Evolutionary conservation across 2,797 vertebrate genomes (phyloP).

Genomic region (Melopsittacus undulatus): DNA sequence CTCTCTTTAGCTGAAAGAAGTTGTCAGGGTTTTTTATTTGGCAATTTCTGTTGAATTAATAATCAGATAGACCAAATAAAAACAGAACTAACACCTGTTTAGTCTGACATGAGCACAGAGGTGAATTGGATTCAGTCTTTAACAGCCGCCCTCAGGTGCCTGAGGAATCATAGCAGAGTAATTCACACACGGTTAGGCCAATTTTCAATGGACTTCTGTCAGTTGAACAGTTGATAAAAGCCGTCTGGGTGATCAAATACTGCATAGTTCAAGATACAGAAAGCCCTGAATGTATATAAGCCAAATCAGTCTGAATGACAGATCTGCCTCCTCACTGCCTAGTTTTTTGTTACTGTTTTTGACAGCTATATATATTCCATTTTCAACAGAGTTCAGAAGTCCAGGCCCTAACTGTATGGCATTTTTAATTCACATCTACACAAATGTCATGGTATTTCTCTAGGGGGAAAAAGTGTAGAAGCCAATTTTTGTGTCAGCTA

Average conservation of each 20-base stretch:
- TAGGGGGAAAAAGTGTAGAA: neutral
- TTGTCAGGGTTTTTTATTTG: neutral
- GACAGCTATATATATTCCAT: constrained; percentile 39
- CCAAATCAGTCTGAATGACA: constrained; percentile 59
- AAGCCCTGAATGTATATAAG: constrained; percentile 37
- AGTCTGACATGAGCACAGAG: neutral
- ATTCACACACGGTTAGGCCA: constrained; percentile 53
- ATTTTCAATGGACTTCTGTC: constrained; percentile 61
- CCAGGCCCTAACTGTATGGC: constrained; percentile 30
- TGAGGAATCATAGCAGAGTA: constrained; percentile 38
- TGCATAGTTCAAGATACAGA: constrained; percentile 15
- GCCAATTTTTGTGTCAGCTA: constrained; percentile 36
- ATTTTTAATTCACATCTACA: constrained; percentile 63
- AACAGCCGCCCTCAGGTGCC: neutral
- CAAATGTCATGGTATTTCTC: constrained; percentile 63
- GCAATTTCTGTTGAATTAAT: neutral
- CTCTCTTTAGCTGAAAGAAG: neutral
- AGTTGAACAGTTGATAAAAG: constrained; percentile 52
- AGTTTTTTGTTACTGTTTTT: constrained; percentile 30
- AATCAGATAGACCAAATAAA: constrained; percentile 25
- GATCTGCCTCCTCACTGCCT: constrained; percentile 38
- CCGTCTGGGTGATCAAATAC: constrained; percentile 31
- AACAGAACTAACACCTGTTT: constrained; percentile 6
- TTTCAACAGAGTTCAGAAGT: constrained; percentile 51
- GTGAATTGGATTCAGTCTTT: neutral